Conservation (phyloP, 2,797 vertebrate species). For the Sus cebifrons region DNA sequence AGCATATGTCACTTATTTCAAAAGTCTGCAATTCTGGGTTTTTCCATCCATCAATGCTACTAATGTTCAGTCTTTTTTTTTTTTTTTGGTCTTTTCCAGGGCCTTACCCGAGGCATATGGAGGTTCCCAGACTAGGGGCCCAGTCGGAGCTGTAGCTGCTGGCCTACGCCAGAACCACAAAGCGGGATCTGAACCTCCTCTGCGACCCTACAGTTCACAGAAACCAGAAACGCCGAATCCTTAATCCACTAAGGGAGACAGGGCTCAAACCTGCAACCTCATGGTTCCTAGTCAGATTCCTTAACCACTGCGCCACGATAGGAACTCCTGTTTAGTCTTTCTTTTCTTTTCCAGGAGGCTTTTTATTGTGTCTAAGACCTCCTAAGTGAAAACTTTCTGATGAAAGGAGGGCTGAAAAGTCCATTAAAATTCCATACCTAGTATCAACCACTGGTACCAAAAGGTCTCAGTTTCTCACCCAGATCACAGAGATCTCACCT, state of each 20-base stretch:
- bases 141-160: too few relatives aligned
- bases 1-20: background rate
- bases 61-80: background rate
- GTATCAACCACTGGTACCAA: background rate
- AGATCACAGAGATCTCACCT: background rate
- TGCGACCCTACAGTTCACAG: too few relatives aligned
- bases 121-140: too few relatives aligned
- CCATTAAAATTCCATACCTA: background rate
- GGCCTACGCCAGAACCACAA: too few relatives aligned
- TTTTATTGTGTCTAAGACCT: background rate
- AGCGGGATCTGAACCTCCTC: too few relatives aligned
- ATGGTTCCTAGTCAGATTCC: too few relatives aligned
- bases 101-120: too few relatives aligned
- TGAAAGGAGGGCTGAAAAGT: background rate
- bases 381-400: slow-evolving; percentile 13
- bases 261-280: too few relatives aligned
- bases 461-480: background rate
- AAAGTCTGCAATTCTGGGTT: background rate
- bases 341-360: background rate
- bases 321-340: background rate
- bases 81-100: background rate
- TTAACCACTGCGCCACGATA: too few relatives aligned
- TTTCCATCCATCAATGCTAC: background rate
- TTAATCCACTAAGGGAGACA: too few relatives aligned
- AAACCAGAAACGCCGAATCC: too few relatives aligned